Evolutionary conservation across 2,113 vertebrate species (phyloP).

Genomic region (Aphyosemion australe): DNA sequence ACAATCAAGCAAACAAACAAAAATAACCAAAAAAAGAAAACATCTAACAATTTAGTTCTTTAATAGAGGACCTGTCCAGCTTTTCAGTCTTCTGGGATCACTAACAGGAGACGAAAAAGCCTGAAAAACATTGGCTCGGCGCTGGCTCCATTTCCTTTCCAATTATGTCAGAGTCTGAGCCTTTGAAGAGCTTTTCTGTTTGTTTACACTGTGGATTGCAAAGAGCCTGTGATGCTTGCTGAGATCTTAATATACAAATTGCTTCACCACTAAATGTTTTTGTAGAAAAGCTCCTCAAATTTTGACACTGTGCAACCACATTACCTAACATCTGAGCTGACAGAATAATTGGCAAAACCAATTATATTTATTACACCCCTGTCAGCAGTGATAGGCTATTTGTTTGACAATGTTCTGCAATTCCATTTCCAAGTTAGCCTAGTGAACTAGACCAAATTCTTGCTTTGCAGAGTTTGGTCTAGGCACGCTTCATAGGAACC

Average conservation of each 20-base stretch:
- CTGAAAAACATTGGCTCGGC: conserved; percentile 47
- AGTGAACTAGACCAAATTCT: too few species aligned
- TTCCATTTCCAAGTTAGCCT: background rate
- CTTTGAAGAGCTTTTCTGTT: conserved; percentile 70
- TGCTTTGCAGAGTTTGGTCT: too few species aligned
- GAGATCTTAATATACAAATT: conserved; percentile 58
- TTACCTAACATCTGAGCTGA: conserved; percentile 12
- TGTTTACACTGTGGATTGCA: conserved; percentile 60
- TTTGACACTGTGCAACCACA: conserved; percentile 17
- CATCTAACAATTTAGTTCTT: conserved; percentile 11
- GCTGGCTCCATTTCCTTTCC: conserved; percentile 67
- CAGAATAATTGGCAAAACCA: conserved; percentile 3
- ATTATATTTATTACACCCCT: background rate
- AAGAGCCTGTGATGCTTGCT: conserved; percentile 58
- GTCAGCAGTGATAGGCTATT: background rate
- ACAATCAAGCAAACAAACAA: conserved; percentile 1
- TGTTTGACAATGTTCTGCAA: conserved; percentile 8
- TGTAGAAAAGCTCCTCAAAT: conserved; percentile 25
- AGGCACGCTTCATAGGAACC: too few species aligned
- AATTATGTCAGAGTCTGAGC: conserved; percentile 60
- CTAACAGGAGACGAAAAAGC: conserved; percentile 55
- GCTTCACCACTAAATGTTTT: conserved; percentile 38
- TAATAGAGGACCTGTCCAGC: conserved; percentile 41
- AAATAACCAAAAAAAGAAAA: background rate
- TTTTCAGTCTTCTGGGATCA: conserved; percentile 46